Conservation (phyloP, 2,888 invertebrate genomes). For the Mamestra brassicae region DNA sequence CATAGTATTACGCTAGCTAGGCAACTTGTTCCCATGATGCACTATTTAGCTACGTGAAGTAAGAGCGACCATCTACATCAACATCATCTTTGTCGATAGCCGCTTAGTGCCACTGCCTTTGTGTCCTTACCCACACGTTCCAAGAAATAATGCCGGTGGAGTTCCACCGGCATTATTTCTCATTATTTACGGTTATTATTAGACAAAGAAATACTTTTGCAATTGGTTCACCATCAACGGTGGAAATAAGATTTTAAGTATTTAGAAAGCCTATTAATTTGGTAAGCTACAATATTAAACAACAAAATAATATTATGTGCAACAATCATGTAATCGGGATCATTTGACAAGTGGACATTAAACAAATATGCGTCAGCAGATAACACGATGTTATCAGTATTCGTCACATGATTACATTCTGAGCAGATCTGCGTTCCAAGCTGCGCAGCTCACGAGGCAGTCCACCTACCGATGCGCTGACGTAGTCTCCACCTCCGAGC, state of each 20-base stretch:
- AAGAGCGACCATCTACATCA: constrained; percentile 67
- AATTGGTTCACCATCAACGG: constrained; percentile 17
- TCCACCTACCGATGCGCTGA: constrained; percentile 65
- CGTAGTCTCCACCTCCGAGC: constrained; percentile 64
- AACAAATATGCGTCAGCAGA: constrained; percentile 67
- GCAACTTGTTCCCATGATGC: constrained; percentile 74
- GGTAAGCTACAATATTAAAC: not conserved
- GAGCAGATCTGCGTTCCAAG: constrained; percentile 45
- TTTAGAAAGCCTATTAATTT: constrained; percentile 1
- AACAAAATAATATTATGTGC: constrained; percentile 1
- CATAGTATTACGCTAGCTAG: constrained; percentile 62
- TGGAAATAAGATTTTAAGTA: not conserved
- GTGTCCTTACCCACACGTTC: constrained; percentile 75
- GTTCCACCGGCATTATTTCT: no score
- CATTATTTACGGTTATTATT: constrained; percentile 66
- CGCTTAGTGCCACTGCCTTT: constrained; percentile 9
- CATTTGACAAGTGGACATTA: constrained; percentile 64
- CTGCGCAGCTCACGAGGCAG: constrained; percentile 43
- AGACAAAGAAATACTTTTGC: constrained; percentile 11
- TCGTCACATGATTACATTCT: constrained; percentile 62
- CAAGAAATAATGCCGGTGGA: constrained; percentile 71
- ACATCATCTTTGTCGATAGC: constrained; percentile 70
- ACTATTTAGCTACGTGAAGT: constrained; percentile 73
- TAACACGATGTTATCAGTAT: constrained; percentile 67
- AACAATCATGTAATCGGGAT: constrained; percentile 26